phyloP scores from a whole-genome alignment of 1,140 invertebrate species.

The Ips nitidus region DNA sequence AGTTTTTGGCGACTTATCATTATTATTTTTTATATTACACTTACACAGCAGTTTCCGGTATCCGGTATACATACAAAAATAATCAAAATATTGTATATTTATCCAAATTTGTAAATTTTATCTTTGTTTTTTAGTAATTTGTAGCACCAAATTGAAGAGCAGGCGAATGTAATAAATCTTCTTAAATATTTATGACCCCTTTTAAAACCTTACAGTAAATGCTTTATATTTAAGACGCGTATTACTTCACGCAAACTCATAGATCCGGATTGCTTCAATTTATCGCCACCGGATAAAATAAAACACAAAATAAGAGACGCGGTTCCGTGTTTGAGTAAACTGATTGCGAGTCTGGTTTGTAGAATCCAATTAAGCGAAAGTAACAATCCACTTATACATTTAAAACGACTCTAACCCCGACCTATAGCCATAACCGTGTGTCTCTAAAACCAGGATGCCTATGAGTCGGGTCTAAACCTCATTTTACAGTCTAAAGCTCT shows the following conservation, averaged over 20 bases:
- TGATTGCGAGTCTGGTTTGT: not conserved
- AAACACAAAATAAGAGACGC: not conserved
- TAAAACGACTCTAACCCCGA: not conserved
- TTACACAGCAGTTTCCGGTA: too few species aligned
- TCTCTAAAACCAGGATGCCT: conserved; percentile 3
- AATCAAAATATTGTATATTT: too few species aligned
- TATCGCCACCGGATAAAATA: not conserved
- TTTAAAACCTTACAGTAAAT: not conserved
- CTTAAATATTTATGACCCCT: not conserved
- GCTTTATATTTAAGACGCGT: not conserved
- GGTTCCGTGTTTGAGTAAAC: not conserved
- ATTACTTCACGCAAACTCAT: conserved; percentile 1
- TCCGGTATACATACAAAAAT: too few species aligned
- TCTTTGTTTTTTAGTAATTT: too few species aligned
- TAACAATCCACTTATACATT: not conserved
- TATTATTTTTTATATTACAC: too few species aligned
- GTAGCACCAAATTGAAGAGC: too few species aligned
- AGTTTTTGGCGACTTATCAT: too few species aligned
- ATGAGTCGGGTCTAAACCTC: conserved; percentile 12
- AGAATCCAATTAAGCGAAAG: conserved; percentile 9
- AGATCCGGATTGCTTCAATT: not conserved
- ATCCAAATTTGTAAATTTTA: too few species aligned
- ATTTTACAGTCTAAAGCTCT: conserved; percentile 14
- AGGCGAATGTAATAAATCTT: not conserved
- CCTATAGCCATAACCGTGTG: not conserved